phyloP scores from a whole-genome alignment of 1,140 invertebrate genomes.

The Pantala flavescens region DNA sequence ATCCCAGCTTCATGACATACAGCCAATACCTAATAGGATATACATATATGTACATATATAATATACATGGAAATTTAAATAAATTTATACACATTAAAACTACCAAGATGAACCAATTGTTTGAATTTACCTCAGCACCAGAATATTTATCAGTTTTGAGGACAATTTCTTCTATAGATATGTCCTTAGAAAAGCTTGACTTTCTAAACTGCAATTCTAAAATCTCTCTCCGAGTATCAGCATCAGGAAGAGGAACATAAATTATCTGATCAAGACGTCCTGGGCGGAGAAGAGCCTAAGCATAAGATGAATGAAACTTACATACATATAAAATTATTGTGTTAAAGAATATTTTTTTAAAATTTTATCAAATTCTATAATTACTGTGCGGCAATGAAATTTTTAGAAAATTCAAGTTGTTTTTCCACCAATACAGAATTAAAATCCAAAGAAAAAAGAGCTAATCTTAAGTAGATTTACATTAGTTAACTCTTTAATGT shows the following conservation, averaged over 20 bases:
- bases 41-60: conserved; percentile 18
- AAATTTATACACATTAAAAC: background rate
- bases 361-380: too few species aligned
- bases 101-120: background rate
- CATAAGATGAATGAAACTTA: too few species aligned
- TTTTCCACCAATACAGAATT: too few species aligned
- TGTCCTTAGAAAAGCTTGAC: conserved; percentile 48
- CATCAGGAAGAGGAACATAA: conserved; percentile 77
- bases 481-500: too few species aligned
- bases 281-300: conserved; percentile 68
- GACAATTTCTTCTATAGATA: conserved; percentile 53
- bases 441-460: too few species aligned
- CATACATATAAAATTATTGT: too few species aligned
- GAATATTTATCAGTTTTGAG: conserved; percentile 63
- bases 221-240: conserved; percentile 60
- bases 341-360: too few species aligned
- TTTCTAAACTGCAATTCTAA: conserved; percentile 50
- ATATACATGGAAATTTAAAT: conserved; percentile 12
- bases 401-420: too few species aligned
- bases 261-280: conserved; percentile 79
- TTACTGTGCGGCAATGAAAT: too few species aligned
- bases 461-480: too few species aligned
- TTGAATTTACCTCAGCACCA: conserved; percentile 75
- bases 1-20: conserved; percentile 80
- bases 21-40: conserved; percentile 47